These are phyloP conservation scores for Baryphthengus martii DNA, from an alignment of 2,113 vertebrate species.

Conservation along the genomic window DNA sequence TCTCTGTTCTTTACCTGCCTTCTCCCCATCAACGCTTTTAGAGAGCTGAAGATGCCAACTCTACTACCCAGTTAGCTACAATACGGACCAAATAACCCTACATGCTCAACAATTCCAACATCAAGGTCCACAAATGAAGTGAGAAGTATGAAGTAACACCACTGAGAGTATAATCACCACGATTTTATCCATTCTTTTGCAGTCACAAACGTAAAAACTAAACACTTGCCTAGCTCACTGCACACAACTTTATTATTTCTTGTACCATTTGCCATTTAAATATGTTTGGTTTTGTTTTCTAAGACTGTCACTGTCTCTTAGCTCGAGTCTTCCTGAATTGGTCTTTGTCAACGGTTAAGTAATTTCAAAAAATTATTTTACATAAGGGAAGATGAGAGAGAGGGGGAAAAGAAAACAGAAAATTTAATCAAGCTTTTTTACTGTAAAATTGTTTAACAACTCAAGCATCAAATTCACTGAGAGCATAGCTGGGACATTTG, in stretches of 20 bases:
- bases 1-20: fast-evolving
- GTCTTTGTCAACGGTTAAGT: background rate
- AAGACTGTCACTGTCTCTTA: background rate
- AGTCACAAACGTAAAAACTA: background rate
- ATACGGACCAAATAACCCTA: background rate
- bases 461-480: background rate
- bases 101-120: background rate
- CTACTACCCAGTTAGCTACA: background rate
- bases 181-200: background rate
- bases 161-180: background rate
- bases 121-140: background rate
- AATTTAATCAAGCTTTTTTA: background rate
- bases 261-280: background rate
- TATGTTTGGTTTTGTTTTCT: background rate
- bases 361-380: background rate
- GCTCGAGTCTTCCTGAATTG: background rate
- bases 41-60: fast-evolving
- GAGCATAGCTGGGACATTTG: slow-evolving; percentile 15
- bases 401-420: background rate
- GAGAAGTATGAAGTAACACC: background rate
- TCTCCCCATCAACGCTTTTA: background rate
- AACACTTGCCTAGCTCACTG: background rate
- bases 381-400: background rate
- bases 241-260: background rate
- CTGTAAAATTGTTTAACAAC: background rate